Conservation (phyloP, 2,888 invertebrate genomes). For the Mellilla xanthometata region DNA sequence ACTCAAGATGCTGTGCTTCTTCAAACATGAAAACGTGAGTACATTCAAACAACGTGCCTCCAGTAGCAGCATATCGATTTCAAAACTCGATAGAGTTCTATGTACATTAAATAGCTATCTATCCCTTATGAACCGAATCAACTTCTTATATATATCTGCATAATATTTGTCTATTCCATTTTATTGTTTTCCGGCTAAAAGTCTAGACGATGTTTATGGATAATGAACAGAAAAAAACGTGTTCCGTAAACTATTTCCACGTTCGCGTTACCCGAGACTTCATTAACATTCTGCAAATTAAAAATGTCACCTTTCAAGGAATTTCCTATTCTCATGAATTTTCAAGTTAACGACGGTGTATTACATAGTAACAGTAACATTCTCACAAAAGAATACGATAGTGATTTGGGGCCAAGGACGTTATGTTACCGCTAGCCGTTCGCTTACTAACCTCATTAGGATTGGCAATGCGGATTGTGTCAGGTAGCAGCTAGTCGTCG, state of each 20-base stretch:
- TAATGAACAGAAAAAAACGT: background rate
- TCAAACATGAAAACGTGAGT: conserved; percentile 99
- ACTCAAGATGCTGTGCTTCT: conserved; percentile 99
- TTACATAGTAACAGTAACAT: conserved; percentile 27
- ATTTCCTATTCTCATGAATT: conserved; percentile 27
- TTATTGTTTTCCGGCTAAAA: too few relatives aligned
- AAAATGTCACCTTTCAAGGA: conserved; percentile 22
- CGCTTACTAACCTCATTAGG: conserved; percentile 20
- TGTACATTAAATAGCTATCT: too few relatives aligned
- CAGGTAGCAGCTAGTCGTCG: conserved; percentile 4
- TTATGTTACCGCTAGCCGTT: conserved; percentile 18
- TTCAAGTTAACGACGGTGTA: conserved; percentile 19
- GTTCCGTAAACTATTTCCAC: background rate
- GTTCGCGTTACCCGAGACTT: conserved; percentile 15
- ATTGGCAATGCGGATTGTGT: conserved; percentile 17
- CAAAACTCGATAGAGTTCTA: too few relatives aligned
- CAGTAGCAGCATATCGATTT: too few relatives aligned
- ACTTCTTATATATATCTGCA: too few relatives aligned
- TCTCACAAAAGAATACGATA: conserved; percentile 22
- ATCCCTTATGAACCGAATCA: too few relatives aligned
- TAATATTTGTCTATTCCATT: too few relatives aligned
- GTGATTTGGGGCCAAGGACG: conserved; percentile 27
- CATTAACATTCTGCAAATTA: conserved; percentile 27
- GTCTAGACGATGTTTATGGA: too few relatives aligned
- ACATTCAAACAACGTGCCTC: background rate